Percentiles rank a stretch among this genome's conserved stretches.
phyloP scores from a whole-genome alignment of 2,113 vertebrate genomes.

The Ammodytes marinus region DNA sequence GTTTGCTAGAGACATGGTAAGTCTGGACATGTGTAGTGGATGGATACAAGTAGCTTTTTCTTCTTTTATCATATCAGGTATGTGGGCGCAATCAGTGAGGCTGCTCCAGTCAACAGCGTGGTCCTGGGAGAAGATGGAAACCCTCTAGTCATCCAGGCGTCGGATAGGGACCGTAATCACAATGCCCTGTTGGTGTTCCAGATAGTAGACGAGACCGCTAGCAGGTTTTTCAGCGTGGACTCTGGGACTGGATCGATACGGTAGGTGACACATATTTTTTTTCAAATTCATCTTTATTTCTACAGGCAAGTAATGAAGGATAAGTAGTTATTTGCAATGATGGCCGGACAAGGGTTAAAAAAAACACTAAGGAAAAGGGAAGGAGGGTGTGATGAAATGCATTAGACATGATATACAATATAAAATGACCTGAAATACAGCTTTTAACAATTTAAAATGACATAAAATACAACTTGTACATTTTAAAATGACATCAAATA shows the following conservation, averaged over 20 bases:
- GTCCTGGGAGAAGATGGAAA: conserved; percentile 88
- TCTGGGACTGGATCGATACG: conserved; percentile 96
- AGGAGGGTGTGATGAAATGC: too few relatives aligned
- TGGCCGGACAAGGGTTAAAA: too few relatives aligned
- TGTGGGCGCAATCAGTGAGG: conserved; percentile 89
- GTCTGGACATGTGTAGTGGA: not conserved
- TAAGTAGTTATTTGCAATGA: too few relatives aligned
- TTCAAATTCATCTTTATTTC: too few relatives aligned
- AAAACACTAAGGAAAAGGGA: too few relatives aligned
- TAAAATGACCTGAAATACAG: too few relatives aligned
- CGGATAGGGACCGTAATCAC: conserved; percentile 92
- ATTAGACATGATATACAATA: too few relatives aligned
- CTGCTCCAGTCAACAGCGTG: conserved; percentile 92
- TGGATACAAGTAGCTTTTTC: not conserved
- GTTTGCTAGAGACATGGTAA: not conserved
- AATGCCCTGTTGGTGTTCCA: conserved; percentile 95
- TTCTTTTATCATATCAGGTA: conserved; percentile 58
- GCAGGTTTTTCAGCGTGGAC: conserved; percentile 94
- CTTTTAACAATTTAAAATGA: too few relatives aligned
- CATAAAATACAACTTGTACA: too few relatives aligned
- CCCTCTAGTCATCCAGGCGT: conserved; percentile 92
- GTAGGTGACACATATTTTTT: conserved; percentile 37
- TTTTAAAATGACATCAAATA: too few relatives aligned
- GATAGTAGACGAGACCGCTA: conserved; percentile 93
- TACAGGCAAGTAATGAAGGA: too few relatives aligned